Base-by-base conservation (phyloP, 2,113 vertebrate species). In the Chaenogobius annularis region DNA sequence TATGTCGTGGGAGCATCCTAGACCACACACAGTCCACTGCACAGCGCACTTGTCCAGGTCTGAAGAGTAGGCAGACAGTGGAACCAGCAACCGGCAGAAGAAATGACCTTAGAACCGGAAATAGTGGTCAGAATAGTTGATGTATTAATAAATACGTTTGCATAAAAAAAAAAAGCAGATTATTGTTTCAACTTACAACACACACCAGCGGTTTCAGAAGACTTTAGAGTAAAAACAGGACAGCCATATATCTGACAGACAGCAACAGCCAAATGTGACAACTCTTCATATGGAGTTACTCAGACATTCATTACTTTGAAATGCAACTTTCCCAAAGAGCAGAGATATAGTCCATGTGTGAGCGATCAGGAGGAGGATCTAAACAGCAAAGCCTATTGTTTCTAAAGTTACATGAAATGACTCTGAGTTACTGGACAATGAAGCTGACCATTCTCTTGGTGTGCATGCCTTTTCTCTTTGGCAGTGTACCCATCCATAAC, bases 11-110 rank as follows among this genome's bases (percentile, higher is more conserved):
- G 77, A 83, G 74, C 77, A 72, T 65, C 55, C 68, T 12, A 75
- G 89, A 91, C 89, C 88, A 90, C 91, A 91, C 87, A 89, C 85
- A 83, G 73, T 43, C 77, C 73, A 71, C 69, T 85, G 65, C 76
- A 72, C 68, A 81, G 73, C 62, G 74, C 54, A 83, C 76, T 81
- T 74, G 74, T 75, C 69, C 63, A 17, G 80, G 72, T 83, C 79
- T 72, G 20, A 58, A 81, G 74, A 77, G 68, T 75, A 82, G 80
- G 64, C 73, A 73, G 72, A 76, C 31, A 75, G 59, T 73, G 77
- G 73, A 72, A 67, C 37, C 15, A 17, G 47, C 17, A 50, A 7
- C 47, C 47, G 8, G 47, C 15, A 50, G 9, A 20, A 54, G 50
- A 54, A 54, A 20, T 20, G 50, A 54, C 19, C 8, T 54, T 19